phyloP scores from a whole-genome alignment of 1,140 invertebrate genomes.

The Calephelis nemesis region DNA sequence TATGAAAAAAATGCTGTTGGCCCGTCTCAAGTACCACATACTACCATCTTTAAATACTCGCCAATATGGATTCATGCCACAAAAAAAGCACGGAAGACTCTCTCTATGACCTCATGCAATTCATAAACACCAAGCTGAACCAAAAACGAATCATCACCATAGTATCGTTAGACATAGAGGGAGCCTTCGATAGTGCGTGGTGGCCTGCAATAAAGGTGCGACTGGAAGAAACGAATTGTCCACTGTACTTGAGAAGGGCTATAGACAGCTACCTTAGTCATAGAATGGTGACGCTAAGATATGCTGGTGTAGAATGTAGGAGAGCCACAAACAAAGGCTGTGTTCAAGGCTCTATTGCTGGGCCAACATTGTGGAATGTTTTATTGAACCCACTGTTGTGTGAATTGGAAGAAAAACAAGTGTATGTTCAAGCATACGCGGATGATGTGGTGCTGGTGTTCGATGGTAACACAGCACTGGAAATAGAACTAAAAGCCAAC shows the following conservation, averaged over 20 bases:
- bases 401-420: not conserved
- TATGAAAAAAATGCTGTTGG: too few relatives aligned
- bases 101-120: not conserved
- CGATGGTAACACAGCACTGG: not conserved
- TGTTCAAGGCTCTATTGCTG: slow-evolving; percentile 23
- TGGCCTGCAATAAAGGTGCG: slow-evolving; percentile 10
- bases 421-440: slow-evolving; percentile 19
- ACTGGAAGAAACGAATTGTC: slow-evolving; percentile 5
- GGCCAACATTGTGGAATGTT: slow-evolving; percentile 17
- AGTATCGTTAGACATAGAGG: too few relatives aligned
- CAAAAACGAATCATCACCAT: too few relatives aligned
- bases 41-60: not conserved
- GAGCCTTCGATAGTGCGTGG: too few relatives aligned
- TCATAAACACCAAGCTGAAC: not conserved
- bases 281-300: slow-evolving; percentile 6
- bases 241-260: not conserved
- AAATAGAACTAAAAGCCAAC: not conserved
- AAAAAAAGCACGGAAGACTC: not conserved
- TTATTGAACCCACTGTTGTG: slow-evolving; percentile 20
- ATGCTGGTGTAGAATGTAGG: not conserved
- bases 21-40: not conserved
- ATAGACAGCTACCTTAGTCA: slow-evolving; percentile 8
- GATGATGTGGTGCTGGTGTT: slow-evolving; percentile 20
- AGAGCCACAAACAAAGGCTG: slow-evolving; percentile 18
- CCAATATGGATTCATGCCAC: slow-evolving; percentile 19